Percentiles rank a stretch among this genome's conserved stretches.
Conservation (phyloP, 92 coral and sea anemone species). For the Paramuricea clavata region DNA sequence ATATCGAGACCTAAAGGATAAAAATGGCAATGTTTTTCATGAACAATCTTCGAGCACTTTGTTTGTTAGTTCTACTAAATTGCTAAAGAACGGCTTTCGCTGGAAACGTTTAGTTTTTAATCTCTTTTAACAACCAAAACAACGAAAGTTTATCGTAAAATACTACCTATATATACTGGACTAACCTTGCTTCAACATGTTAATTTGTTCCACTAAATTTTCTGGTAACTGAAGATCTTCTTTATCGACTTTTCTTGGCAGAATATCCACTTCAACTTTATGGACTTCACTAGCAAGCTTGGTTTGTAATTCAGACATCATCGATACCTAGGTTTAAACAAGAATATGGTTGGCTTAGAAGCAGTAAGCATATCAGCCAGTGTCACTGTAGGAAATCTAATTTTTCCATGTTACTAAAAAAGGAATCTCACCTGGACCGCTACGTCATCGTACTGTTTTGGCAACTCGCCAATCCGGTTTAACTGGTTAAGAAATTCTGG, state of each 20-base stretch:
- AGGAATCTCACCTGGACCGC: slow-evolving; percentile 58
- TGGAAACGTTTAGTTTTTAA: too few species aligned
- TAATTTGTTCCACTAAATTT: slow-evolving; percentile 79
- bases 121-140: too few species aligned
- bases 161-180: slow-evolving; percentile 51
- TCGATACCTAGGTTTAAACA: slow-evolving; percentile 39
- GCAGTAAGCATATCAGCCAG: not conserved
- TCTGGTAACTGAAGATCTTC: slow-evolving; percentile 75
- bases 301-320: slow-evolving; percentile 70
- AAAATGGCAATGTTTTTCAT: not conserved
- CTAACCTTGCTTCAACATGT: slow-evolving; percentile 62
- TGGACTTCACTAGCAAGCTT: slow-evolving; percentile 65
- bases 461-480: slow-evolving; percentile 85
- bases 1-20: slow-evolving; percentile 68
- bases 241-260: slow-evolving; percentile 84
- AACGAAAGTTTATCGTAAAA: not conserved
- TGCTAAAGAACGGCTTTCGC: too few species aligned
- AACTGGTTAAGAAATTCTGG: slow-evolving; percentile 88
- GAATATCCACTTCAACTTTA: slow-evolving; percentile 68
- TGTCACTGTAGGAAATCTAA: too few species aligned
- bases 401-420: not conserved
- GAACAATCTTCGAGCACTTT: not conserved
- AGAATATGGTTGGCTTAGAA: not conserved
- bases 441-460: slow-evolving; percentile 76
- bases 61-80: too few species aligned